Base-by-base conservation (phyloP, 1,140 invertebrate species). In the Drosophila mojavensis region DNA sequence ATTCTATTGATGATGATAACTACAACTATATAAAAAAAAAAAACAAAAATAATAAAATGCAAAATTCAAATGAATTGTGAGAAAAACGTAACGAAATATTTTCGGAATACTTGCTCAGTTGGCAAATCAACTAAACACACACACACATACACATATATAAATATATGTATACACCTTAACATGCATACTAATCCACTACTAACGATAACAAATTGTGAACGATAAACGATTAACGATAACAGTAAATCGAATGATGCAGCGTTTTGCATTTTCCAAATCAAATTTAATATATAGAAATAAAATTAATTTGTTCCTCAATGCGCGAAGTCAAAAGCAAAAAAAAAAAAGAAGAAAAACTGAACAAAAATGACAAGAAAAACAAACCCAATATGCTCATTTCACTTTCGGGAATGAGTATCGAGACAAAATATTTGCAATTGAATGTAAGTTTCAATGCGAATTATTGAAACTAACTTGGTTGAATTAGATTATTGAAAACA, bases 251-350 rank as follows among this genome's bases (percentile, higher is more conserved):
- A 41, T 24, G 11, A 45, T 51, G 47, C 13, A 41, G 6, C 28
- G 17, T 36, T 36, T 54, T n/a, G 13, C 50, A 39, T 39, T 60
- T 68, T 51, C 11, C 55, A 41, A 68, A 39, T 39, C 36, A 39
- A 39, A 39, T 39, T 60, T 28, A 60, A 72, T 33, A 33, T 33
- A 33, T 33, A 84, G 70, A 67, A 72, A 64, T 83, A 83, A 53
- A 73, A 36, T 59, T 59, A 64, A 67, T 84, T 75, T 86, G 81
- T 84, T 84, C 81, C 82, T 86, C 56, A 48, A 81, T 83, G 80
- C 80, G 67, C 33, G 33, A 83, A 54, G 72, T 66, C 36, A 55
- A 55, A 61, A 53, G 58, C 5, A 30, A 24, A 24, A 1, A 24
- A 24, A 24, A 2, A 20, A 20, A 20, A 20, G 2, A 20, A 1